A percentile compares a stretch with the other conserved stretches of the same genome.
phyloP scores from a whole-genome alignment of 2,113 vertebrate genomes.

The Burhinus oedicnemus region DNA sequence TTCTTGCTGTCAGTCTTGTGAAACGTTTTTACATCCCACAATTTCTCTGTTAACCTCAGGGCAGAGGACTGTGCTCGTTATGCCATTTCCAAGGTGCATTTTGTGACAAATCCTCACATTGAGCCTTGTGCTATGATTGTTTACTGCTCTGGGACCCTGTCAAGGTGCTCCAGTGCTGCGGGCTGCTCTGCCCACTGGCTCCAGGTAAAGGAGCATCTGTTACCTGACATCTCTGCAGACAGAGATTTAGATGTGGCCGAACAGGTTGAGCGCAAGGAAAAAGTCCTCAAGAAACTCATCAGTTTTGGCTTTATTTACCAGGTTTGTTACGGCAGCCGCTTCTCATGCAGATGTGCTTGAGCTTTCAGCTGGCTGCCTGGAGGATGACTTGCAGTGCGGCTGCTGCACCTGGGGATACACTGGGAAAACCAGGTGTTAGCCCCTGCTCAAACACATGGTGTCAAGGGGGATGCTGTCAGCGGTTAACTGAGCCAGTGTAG shows the following conservation, averaged over 20 bases:
- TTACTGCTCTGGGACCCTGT: neutral
- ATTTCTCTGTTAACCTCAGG: neutral
- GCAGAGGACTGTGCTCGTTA: neutral
- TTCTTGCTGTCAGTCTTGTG: neutral
- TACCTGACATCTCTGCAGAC: neutral
- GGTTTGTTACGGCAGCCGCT: neutral
- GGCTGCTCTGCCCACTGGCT: neutral
- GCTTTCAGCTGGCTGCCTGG: neutral
- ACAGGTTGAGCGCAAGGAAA: neutral
- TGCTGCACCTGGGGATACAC: neutral
- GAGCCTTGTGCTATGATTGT: neutral
- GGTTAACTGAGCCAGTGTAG: neutral
- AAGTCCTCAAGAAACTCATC: neutral
- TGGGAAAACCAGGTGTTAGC: neutral
- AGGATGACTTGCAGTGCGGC: neutral
- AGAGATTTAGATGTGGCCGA: neutral
- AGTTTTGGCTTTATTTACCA: neutral
- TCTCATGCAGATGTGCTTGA: neutral
- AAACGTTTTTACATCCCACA: neutral
- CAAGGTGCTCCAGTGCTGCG: accelerated
- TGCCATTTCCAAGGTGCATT: neutral
- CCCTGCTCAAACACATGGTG: neutral
- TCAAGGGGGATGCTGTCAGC: neutral
- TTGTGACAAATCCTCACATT: neutral
- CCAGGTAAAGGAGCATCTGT: neutral